Conservation (phyloP, 2,888 invertebrate genomes). For the Hanleya hanleyi region DNA sequence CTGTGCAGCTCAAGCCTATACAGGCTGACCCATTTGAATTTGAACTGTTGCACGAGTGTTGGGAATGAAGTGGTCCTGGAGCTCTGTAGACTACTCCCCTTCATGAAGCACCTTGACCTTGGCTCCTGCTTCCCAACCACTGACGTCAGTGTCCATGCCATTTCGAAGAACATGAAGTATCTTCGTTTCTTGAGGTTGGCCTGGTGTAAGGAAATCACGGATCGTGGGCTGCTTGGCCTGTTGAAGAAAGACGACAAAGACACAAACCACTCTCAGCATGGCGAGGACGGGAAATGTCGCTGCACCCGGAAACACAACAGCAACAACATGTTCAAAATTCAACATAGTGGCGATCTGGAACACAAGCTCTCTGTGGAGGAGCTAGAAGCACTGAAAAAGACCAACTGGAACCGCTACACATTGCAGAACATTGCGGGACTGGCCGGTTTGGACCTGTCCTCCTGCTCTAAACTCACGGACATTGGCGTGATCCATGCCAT, state of each 20-base stretch:
- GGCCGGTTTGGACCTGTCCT: slow-evolving; percentile 79
- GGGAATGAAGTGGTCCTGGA: slow-evolving; percentile 79
- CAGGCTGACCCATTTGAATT: slow-evolving; percentile 57
- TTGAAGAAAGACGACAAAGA: slow-evolving; percentile 33
- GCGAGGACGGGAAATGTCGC: slow-evolving; percentile 49
- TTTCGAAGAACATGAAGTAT: slow-evolving; percentile 79
- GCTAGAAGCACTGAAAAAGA: slow-evolving; percentile 29
- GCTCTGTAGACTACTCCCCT: slow-evolving; percentile 78
- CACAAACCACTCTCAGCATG: slow-evolving; percentile 33
- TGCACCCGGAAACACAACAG: slow-evolving; percentile 40
- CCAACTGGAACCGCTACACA: slow-evolving; percentile 31
- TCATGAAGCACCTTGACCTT: slow-evolving; percentile 79
- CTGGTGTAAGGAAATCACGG: slow-evolving; percentile 81
- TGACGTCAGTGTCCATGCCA: slow-evolving; percentile 80
- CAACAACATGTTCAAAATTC: slow-evolving; percentile 25
- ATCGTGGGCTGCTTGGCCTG: slow-evolving; percentile 79
- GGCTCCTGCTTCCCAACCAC: slow-evolving; percentile 84
- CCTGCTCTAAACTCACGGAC: slow-evolving; percentile 83
- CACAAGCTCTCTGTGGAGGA: slow-evolving; percentile 18
- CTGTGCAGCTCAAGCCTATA: slow-evolving; percentile 71
- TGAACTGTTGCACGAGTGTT: slow-evolving; percentile 71
- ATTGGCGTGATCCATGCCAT: slow-evolving; percentile 82
- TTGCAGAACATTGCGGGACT: slow-evolving; percentile 72
- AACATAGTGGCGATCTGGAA: slow-evolving; percentile 10
- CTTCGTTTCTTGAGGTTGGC: slow-evolving; percentile 79